These are phyloP conservation scores for Ceratosolen fusciceps DNA, from an alignment of 1,140 invertebrate species.

Conservation along the genomic window DNA sequence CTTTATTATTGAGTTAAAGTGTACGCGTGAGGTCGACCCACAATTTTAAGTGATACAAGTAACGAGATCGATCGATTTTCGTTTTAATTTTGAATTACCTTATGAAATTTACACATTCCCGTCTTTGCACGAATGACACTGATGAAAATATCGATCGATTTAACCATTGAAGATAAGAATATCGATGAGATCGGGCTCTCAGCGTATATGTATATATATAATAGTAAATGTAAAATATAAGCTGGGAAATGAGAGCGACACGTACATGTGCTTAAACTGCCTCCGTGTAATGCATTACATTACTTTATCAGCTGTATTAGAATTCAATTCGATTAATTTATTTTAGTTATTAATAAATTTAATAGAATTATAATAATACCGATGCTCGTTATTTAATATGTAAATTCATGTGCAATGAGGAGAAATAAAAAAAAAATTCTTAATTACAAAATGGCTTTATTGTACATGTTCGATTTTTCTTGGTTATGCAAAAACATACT, in stretches of 20 bases:
- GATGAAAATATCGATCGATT: not conserved
- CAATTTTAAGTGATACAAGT: not conserved
- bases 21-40: not conserved
- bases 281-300: no score
- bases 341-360: no score
- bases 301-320: no score
- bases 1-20: not conserved
- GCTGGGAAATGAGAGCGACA: not conserved
- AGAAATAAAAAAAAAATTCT: no score
- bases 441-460: not conserved
- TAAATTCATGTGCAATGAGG: no score
- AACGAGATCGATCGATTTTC: not conserved
- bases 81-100: not conserved
- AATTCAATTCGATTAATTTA: no score
- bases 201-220: no score
- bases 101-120: not conserved
- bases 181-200: not conserved
- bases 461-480: not conserved
- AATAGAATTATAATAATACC: no score
- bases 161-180: not conserved
- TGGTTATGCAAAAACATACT: conserved; percentile 16
- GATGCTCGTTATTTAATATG: no score
- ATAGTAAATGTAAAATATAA: not conserved
- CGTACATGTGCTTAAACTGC: not conserved
- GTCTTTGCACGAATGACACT: not conserved